Evolutionary conservation across 2,888 invertebrate genomes (phyloP).

Genomic region (Chesias legatella): DNA sequence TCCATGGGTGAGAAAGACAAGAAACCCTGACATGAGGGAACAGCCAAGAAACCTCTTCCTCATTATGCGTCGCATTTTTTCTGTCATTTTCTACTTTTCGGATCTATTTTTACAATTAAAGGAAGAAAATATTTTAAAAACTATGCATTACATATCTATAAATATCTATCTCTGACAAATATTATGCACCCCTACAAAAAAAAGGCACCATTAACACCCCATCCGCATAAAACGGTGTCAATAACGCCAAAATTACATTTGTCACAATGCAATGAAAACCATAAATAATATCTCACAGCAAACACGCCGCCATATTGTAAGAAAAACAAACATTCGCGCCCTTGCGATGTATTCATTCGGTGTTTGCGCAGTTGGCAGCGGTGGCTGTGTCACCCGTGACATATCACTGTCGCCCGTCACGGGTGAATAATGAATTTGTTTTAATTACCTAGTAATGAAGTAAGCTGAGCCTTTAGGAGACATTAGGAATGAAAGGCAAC

Average conservation of each 20-base stretch:
- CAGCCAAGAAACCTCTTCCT: too few relatives aligned
- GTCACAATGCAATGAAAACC: constrained; percentile 53
- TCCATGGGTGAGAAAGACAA: too few relatives aligned
- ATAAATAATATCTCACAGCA: constrained; percentile 62
- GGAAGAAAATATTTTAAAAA: too few relatives aligned
- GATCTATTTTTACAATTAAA: too few relatives aligned
- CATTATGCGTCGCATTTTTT: too few relatives aligned
- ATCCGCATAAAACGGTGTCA: constrained; percentile 45
- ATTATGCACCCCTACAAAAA: constrained; percentile 22
- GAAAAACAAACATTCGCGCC: constrained; percentile 67
- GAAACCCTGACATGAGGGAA: too few relatives aligned
- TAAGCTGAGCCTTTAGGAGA: too few relatives aligned
- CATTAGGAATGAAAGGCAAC: too few relatives aligned
- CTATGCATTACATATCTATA: too few relatives aligned
- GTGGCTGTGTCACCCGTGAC: constrained; percentile 57
- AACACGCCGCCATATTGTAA: constrained; percentile 58
- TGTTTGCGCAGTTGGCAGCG: constrained; percentile 70
- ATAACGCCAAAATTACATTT: constrained; percentile 60
- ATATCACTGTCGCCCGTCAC: constrained; percentile 42
- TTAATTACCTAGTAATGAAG: neutral
- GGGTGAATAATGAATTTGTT: constrained; percentile 19
- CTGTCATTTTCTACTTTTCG: too few relatives aligned
- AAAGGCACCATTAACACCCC: constrained; percentile 31
- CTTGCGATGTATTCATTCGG: constrained; percentile 46
- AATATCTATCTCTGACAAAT: constrained; percentile 6